Evolutionary conservation across 1,140 invertebrate genomes (phyloP).

Genomic region (Plodia interpunctella): DNA sequence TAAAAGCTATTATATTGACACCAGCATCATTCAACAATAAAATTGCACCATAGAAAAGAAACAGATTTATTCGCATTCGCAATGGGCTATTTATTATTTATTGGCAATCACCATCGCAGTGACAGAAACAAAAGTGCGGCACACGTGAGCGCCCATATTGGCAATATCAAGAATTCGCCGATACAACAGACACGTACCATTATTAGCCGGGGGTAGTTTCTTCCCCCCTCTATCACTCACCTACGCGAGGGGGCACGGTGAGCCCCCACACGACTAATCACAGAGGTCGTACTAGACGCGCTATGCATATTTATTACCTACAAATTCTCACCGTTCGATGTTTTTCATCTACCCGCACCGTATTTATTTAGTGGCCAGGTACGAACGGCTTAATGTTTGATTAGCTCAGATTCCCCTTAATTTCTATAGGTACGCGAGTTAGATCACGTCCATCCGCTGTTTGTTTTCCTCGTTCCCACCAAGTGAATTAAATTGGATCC

Average conservation of each 20-base stretch:
- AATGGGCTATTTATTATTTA: conserved; percentile 20
- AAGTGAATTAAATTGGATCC: conserved; percentile 42
- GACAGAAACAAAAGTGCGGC: conserved; percentile 64
- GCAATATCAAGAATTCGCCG: conserved; percentile 71
- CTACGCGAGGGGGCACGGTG: conserved; percentile 49
- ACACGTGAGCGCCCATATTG: conserved; percentile 69
- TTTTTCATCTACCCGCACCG: conserved; percentile 67
- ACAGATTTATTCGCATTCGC: not conserved
- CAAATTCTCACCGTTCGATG: conserved; percentile 69
- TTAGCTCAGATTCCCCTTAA: conserved; percentile 65
- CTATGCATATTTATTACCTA: conserved; percentile 73
- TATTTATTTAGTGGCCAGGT: conserved; percentile 72
- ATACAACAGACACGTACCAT: conserved; percentile 66
- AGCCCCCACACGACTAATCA: conserved; percentile 63
- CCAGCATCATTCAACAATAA: no score
- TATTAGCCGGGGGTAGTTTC: conserved; percentile 64
- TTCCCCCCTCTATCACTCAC: conserved; percentile 72
- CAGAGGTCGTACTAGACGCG: conserved; percentile 72
- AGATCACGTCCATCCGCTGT: conserved; percentile 37
- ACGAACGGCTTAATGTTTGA: conserved; percentile 67
- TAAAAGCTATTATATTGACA: no score
- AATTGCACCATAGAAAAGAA: not conserved
- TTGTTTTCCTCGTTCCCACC: conserved; percentile 33
- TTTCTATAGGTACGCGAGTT: conserved; percentile 46
- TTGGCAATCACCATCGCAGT: conserved; percentile 27